Evolutionary conservation across 2,113 vertebrate genomes (phyloP).

Genomic region (Bungarus multicinctus): DNA sequence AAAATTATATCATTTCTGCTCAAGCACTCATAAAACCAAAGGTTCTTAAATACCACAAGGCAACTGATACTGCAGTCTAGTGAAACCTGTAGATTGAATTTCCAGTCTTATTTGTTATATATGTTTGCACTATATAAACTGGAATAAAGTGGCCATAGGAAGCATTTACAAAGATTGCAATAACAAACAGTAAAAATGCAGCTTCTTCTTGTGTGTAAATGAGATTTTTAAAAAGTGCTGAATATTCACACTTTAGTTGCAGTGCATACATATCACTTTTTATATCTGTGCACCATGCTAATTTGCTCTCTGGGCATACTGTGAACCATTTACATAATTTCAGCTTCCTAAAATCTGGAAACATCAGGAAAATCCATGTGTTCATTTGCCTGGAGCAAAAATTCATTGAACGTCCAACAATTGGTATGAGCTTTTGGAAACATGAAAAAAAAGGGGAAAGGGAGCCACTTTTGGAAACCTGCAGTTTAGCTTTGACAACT

Average conservation of each 20-base stretch:
- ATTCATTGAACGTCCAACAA: slow-evolving; percentile 38
- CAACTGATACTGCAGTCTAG: slow-evolving; percentile 17
- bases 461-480: slow-evolving; percentile 32
- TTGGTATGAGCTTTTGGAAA: slow-evolving; percentile 37
- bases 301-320: slow-evolving; percentile 60
- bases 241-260: slow-evolving; percentile 50
- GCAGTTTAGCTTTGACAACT: background rate
- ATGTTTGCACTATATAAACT: slow-evolving; percentile 29
- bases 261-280: slow-evolving; percentile 47
- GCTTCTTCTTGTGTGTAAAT: slow-evolving; percentile 54
- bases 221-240: slow-evolving; percentile 58
- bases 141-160: background rate
- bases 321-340: slow-evolving; percentile 61
- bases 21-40: background rate
- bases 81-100: slow-evolving; percentile 21
- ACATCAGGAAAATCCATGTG: slow-evolving; percentile 54
- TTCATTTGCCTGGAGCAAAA: slow-evolving; percentile 49
- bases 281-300: slow-evolving; percentile 57
- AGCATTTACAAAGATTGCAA: slow-evolving; percentile 36
- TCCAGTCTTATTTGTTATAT: slow-evolving; percentile 30
- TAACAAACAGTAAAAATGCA: slow-evolving; percentile 43
- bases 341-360: slow-evolving; percentile 53
- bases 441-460: background rate
- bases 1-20: background rate
- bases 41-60: slow-evolving; percentile 3